Conservation (phyloP, 1,140 invertebrate genomes). For the Manduca sexta region DNA sequence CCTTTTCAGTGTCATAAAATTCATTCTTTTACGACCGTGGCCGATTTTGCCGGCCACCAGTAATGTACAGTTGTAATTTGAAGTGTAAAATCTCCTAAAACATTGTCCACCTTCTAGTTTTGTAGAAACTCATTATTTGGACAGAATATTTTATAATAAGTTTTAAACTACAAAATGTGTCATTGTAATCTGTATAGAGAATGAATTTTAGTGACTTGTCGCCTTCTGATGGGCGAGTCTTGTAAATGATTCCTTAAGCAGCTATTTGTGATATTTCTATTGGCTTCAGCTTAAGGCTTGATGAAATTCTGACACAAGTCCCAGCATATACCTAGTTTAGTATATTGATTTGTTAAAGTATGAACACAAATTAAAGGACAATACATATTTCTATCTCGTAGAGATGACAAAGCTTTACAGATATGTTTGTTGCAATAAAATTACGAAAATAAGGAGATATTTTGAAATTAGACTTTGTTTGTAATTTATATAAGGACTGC, state of each 20-base stretch:
- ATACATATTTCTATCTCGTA: slow-evolving; percentile 1
- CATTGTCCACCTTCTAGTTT: slow-evolving; percentile 59
- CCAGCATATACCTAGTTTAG: neutral
- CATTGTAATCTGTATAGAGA: slow-evolving; percentile 47
- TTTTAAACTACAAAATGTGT: slow-evolving; percentile 54
- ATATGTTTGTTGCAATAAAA: slow-evolving; percentile 11
- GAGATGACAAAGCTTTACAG: slow-evolving; percentile 9
- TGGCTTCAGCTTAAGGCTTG: slow-evolving; percentile 35
- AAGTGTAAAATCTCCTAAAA: slow-evolving; percentile 43
- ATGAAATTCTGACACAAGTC: slow-evolving; percentile 9
- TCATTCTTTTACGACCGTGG: slow-evolving; percentile 27
- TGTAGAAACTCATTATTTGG: slow-evolving; percentile 56
- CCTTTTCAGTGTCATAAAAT: slow-evolving; percentile 73
- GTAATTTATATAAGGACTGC: slow-evolving; percentile 56
- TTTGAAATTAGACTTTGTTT: slow-evolving; percentile 24
- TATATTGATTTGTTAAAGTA: neutral
- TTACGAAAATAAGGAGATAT: slow-evolving; percentile 10
- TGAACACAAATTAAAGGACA: neutral
- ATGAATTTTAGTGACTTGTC: slow-evolving; percentile 57
- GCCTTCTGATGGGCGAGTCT: slow-evolving; percentile 28
- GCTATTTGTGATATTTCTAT: slow-evolving; percentile 62
- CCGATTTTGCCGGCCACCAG: slow-evolving; percentile 30
- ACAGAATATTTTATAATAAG: slow-evolving; percentile 65
- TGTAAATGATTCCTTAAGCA: slow-evolving; percentile 32
- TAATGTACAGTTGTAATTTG: slow-evolving; percentile 62